Evolutionary conservation across 1,140 invertebrate genomes (phyloP), one percentile per base, ranked within the genome.

Genomic region (Vanessa atalanta): DNA sequence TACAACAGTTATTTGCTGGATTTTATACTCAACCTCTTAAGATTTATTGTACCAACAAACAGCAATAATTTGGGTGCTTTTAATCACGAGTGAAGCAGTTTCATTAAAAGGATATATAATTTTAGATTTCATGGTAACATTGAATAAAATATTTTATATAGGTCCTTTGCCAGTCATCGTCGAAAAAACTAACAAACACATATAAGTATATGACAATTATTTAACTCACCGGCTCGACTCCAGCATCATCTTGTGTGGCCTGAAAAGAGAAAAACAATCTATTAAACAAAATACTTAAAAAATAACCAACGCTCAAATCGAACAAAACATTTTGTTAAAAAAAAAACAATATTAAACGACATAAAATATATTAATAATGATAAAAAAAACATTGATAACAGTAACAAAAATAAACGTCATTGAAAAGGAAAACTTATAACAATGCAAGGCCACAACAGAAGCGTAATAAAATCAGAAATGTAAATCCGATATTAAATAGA

Each of bases 171-270:
- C 6, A 43, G 8, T 43, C 37, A 43, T 5, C 26, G 26, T 43
- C 37, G 8, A 43, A 14, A 1, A 15, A 51, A 51, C 13, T 3
- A 51, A n/a, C 48, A 51, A 51, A 14, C n/a, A 51, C 14, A 14
- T 51, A 51, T 6, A 51, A 1, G 26, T 4, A 31, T 31, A 31
- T 6, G 11, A 31, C 0, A 64, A n/a, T 13, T 0, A 47, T 64
- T 13, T n/a, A 73, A 85, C 90, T 89, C 70, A 92, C 90, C 90
- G 89, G 86, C 82, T 89, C 84, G 89, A 87, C 88, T 92, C 90
- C 86, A 91, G 82, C 90, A 92, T 92, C 90, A 92, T 92, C 90
- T 91, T 90, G 88, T 88, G 89, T 82, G 90, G 90, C 88, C 90
- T 92, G 90, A 43, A 80, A 86, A 77, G 61, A 83, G 77, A 84